These are phyloP conservation scores for Megaptera novaeangliae DNA, from an alignment of 2,113 vertebrate genomes.

Conservation along the genomic window DNA sequence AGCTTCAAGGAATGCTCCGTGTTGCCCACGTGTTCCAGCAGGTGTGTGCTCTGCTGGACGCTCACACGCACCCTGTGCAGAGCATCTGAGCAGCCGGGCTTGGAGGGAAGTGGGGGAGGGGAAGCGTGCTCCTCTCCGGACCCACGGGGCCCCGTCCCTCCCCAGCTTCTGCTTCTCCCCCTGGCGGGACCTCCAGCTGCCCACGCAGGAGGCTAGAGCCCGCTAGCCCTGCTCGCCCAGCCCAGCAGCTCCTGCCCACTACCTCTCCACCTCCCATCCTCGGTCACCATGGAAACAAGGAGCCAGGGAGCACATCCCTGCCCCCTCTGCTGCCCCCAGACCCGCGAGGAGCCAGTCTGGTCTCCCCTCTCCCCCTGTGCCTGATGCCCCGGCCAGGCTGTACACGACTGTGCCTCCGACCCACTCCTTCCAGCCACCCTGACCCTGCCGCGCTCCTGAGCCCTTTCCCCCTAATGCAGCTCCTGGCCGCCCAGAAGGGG, in stretches of 20 bases:
- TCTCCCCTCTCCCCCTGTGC: not conserved
- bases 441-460: accelerated
- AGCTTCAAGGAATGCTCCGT: accelerated
- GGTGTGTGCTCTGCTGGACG: accelerated
- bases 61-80: accelerated
- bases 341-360: accelerated
- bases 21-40: accelerated
- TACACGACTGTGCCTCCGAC: accelerated
- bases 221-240: not conserved
- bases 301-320: no score
- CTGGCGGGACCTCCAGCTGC: not conserved
- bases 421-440: not conserved
- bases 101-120: accelerated
- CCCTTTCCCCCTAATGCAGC: not conserved
- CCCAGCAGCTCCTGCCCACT: not conserved
- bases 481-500: not conserved
- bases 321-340: not conserved
- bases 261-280: not conserved
- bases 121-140: accelerated
- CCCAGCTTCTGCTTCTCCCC: not conserved
- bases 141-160: accelerated
- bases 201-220: not conserved
- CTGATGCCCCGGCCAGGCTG: not conserved
- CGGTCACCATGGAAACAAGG: not conserved
- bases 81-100: not conserved